Conservation (phyloP, 2,888 invertebrate genomes). For the Agriopis aurantiaria region DNA sequence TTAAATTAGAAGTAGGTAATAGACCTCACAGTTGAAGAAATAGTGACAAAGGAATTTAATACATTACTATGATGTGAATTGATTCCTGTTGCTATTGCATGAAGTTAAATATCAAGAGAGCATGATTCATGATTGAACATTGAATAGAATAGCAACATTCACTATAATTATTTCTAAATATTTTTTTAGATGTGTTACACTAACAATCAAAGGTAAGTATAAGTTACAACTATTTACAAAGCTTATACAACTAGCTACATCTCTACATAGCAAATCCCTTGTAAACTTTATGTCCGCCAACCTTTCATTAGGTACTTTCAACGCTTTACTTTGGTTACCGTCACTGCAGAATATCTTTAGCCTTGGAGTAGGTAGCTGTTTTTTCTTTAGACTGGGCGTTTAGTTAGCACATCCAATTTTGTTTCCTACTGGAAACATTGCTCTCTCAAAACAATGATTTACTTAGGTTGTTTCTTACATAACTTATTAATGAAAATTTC, state of each 20-base stretch:
- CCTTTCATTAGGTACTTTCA: not conserved
- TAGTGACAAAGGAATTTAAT: not conserved
- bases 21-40: not conserved
- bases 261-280: not conserved
- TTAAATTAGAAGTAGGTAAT: not conserved
- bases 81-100: not conserved
- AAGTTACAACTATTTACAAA: slow-evolving; percentile 11
- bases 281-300: not conserved
- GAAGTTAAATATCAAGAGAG: too few relatives aligned
- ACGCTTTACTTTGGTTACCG: not conserved
- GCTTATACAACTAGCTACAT: slow-evolving; percentile 4
- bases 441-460: too few relatives aligned
- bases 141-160: too few relatives aligned
- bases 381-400: too few relatives aligned
- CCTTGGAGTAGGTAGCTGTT: not conserved
- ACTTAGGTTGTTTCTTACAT: too few relatives aligned
- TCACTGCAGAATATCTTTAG: not conserved
- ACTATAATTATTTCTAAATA: too few relatives aligned
- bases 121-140: too few relatives aligned
- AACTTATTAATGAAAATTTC: too few relatives aligned
- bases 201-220: not conserved
- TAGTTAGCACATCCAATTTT: too few relatives aligned
- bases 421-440: too few relatives aligned
- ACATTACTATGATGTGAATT: not conserved
- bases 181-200: not conserved